Base-by-base conservation (phyloP, 2,113 vertebrate species). In the Aramus guarauna region DNA sequence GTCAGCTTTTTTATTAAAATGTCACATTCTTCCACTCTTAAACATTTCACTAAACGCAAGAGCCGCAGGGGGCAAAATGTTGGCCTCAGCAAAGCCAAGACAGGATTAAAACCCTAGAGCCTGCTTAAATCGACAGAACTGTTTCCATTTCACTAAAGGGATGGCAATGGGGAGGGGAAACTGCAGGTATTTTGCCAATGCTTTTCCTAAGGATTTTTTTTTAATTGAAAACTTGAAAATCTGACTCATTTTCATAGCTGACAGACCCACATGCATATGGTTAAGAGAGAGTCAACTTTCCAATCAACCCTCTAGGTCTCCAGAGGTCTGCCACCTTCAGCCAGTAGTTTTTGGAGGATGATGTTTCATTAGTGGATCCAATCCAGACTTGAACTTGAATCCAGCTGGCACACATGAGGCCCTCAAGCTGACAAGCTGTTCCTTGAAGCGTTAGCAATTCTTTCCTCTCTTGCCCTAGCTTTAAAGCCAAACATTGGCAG, bases 341-440 rank as follows among this genome's bases (percentile, higher is more conserved):
- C 77, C 92, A 87, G 86, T 85, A 89, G 86, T 71, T 89, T 95
- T 58, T 78, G 76, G 92, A 94, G 76, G 69, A 66, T 87, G 79
- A 71, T 66, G 58, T 95, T 96, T 94, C 91, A 94, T 88, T 94
- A 92, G 84, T 81, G 66, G 88, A 94, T 91, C 86, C 89, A 73
- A 87, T 94, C 89, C 92, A 92, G 81, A 53, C 62, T 55, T 81
- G 73, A 92, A 45, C 76, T 71, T 45, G 29, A 68, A 94, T 96
- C 96, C 90, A 96, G 87, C 93, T 97, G 96, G 96, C 92, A 94
- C 45, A 58, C 11, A 63, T 0, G 5, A 92, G 81, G 71, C 81
- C 86, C 74, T 91, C 80, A 73, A 81, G 73, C 91, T 94, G 96
- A 95, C 92, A 94, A 87, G 94, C 92, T 96, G 86, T 82, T 95